Evolutionary conservation across 2,797 vertebrate species (phyloP), one percentile per base, ranked within the genome.

Genomic region (Phalloptychus januarius): DNA sequence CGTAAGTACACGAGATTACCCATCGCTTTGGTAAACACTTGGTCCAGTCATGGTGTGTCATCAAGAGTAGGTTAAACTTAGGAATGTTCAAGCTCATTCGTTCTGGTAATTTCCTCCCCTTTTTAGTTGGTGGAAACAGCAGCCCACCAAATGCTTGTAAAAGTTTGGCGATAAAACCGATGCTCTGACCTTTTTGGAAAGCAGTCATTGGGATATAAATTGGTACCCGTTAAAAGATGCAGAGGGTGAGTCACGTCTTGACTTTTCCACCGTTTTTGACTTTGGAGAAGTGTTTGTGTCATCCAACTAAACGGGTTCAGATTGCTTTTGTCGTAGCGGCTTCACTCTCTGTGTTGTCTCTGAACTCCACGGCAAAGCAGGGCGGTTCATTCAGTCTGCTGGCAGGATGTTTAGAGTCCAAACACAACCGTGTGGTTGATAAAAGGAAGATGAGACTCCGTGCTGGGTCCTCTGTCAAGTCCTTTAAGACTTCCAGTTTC

Each of bases 341-440:
- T 23, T 56, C 7, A 4, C 58, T 71, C 7, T 77, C 40, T 70
- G 67, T 15, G 44, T 86, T 70, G 2, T 82, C 77, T 84, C 44
- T 58, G 73, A 42, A 65, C 67, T 75, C 76, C 79, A 78, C 45
- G 82, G 72, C 2, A 23, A 3, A 54, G 28, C 16, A 36, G 72
- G 80, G 80, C 16, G 79, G 71, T 86, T 91, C 20, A 46, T 78
- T 88, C 52, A 86, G 83, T 88, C 69, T 86, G 83, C 86, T 72
- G 44, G 78, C 88, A 90, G 91, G 86, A 92, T 89, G 88, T 95
- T 95, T 94, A 91, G 90, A 83, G 85, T 90, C 88, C 83, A 90
- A 91, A 92, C 89, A 90, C 72, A 80, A 88, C 81, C 82, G 50
- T 8, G 77, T 33, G 83, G 76, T 79, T 85, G 89, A 92, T 90